phyloP scores from a whole-genome alignment of 2,888 invertebrate species.

The Cinara cedri region DNA sequence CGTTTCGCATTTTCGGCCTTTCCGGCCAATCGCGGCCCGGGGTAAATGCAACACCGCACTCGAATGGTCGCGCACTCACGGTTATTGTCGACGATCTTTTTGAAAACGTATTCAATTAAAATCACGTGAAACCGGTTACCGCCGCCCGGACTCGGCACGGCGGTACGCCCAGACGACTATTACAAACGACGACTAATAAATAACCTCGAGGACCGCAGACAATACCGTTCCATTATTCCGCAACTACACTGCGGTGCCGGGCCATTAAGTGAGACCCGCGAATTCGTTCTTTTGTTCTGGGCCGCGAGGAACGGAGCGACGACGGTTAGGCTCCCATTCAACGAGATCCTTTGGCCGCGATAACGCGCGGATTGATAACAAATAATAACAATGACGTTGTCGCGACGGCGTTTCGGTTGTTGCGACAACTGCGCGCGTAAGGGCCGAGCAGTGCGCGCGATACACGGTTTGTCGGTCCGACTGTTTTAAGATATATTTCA shows the following conservation, averaged over 20 bases:
- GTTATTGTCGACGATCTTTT: too few relatives aligned
- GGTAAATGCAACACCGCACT: too few relatives aligned
- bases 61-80: too few relatives aligned
- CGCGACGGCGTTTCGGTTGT: too few relatives aligned
- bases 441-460: too few relatives aligned
- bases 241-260: not conserved
- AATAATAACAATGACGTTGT: too few relatives aligned
- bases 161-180: not conserved
- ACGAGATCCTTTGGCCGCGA: slow-evolving; percentile 20
- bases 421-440: too few relatives aligned
- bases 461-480: too few relatives aligned
- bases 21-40: too few relatives aligned
- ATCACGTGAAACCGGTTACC: slow-evolving; percentile 29
- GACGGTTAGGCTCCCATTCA: not conserved
- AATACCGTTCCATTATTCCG: slow-evolving; percentile 12
- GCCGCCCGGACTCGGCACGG: not conserved
- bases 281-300: slow-evolving; percentile 31
- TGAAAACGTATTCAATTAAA: slow-evolving; percentile 44
- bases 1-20: too few relatives aligned
- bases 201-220: slow-evolving; percentile 35
- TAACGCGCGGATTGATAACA: not conserved
- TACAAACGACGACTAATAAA: slow-evolving; percentile 24
- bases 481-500: too few relatives aligned
- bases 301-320: not conserved
- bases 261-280: slow-evolving; percentile 16